These are phyloP conservation scores for Phylloscopus trochiloides DNA, from an alignment of 2,113 vertebrate species.

Conservation along the genomic window DNA sequence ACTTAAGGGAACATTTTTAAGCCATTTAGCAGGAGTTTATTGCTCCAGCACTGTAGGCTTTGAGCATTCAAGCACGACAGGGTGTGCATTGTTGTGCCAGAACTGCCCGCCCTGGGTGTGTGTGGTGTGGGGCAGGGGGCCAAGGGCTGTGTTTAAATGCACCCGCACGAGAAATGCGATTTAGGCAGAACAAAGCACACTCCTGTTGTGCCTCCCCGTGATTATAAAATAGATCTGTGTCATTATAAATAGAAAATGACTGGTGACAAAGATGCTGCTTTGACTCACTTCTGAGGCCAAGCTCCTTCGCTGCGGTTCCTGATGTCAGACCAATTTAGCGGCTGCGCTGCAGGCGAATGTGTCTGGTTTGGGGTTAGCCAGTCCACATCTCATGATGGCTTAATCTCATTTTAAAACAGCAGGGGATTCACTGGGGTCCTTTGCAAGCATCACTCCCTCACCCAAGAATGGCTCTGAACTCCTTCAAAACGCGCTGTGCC, in stretches of 20 bases:
- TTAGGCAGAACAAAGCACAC: slow-evolving; percentile 52
- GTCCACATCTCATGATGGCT: background rate
- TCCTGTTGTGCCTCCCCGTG: slow-evolving; percentile 44
- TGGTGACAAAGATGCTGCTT: slow-evolving; percentile 50
- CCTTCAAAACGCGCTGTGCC: background rate
- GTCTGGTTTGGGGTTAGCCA: background rate
- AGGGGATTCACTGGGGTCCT: background rate
- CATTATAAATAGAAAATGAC: slow-evolving; percentile 59
- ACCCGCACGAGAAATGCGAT: slow-evolving; percentile 28
- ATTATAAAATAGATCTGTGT: slow-evolving; percentile 50
- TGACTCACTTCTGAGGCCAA: slow-evolving; percentile 6
- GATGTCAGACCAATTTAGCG: slow-evolving; percentile 27
- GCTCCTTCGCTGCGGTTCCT: slow-evolving; percentile 7
- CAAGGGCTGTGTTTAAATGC: background rate
- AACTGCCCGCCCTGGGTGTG: background rate
- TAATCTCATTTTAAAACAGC: slow-evolving; percentile 39
- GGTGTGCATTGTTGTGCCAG: slow-evolving; percentile 37
- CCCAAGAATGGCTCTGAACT: background rate
- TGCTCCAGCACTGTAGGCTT: background rate
- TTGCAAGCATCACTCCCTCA: background rate
- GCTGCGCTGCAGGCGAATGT: background rate
- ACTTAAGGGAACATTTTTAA: slow-evolving; percentile 5
- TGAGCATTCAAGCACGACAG: slow-evolving; percentile 28
- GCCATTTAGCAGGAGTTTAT: slow-evolving; percentile 13
- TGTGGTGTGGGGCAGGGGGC: slow-evolving; percentile 22